Conservation (phyloP, 2,113 vertebrate species). For the Sturnira hondurensis region DNA sequence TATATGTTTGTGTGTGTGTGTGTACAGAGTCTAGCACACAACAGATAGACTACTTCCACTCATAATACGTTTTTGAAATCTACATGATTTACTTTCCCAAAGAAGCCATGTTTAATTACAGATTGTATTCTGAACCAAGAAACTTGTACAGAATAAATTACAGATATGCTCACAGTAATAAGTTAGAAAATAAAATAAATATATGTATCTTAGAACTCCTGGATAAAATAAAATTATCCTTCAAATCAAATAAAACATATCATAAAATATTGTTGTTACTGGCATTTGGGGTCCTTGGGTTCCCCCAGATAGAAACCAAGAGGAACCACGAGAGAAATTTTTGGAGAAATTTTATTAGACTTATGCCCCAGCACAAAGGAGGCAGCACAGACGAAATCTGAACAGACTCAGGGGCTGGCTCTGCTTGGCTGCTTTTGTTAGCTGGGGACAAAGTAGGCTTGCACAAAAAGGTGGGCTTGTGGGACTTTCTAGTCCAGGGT, state of each 20-base stretch:
- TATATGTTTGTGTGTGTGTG: neutral
- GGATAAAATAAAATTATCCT: neutral
- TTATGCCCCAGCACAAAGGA: neutral
- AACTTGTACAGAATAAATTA: conserved; percentile 21
- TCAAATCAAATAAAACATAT: neutral
- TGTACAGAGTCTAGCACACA: neutral
- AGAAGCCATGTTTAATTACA: neutral
- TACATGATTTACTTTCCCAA: neutral
- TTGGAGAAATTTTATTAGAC: neutral
- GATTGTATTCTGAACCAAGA: neutral
- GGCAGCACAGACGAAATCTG: neutral
- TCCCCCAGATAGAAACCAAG: neutral
- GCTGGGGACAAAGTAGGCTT: neutral
- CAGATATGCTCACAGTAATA: neutral
- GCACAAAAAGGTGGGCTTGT: neutral
- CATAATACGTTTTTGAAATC: neutral
- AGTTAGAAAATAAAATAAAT: neutral
- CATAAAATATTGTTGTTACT: neutral
- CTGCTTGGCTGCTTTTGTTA: neutral
- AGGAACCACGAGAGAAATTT: neutral
- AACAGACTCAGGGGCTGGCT: neutral
- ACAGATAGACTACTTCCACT: neutral
- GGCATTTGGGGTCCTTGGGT: neutral
- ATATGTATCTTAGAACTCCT: neutral
- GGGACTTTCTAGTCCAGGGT: neutral